These are phyloP conservation scores for Catharus fuscescens DNA, from an alignment of 2,113 vertebrate genomes.

Conservation along the genomic window DNA sequence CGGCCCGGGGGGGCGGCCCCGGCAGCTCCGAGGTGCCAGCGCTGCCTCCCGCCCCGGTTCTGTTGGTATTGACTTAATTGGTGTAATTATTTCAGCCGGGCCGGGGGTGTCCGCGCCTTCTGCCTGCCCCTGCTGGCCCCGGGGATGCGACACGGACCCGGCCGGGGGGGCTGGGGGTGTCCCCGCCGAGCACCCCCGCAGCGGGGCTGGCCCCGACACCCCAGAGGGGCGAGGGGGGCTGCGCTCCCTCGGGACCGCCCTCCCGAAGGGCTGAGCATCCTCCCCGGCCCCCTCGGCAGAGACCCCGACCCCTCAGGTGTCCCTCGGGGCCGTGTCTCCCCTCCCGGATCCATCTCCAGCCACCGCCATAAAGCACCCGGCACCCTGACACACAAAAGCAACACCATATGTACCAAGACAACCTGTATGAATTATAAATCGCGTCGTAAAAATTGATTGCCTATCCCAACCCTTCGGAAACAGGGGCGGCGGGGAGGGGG, in stretches of 20 bases:
- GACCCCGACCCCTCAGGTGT: fast-evolving
- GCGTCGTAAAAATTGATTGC: conserved; percentile 69
- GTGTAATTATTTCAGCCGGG: conserved; percentile 37
- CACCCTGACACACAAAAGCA: conserved; percentile 65
- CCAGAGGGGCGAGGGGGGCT: fast-evolving
- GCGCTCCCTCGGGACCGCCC: fast-evolving
- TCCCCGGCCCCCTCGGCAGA: background rate
- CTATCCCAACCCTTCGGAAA: conserved; percentile 12
- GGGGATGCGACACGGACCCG: background rate
- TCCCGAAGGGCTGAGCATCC: background rate
- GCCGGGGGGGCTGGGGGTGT: background rate
- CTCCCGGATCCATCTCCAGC: background rate
- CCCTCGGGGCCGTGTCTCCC: fast-evolving
- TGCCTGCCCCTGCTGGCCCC: background rate
- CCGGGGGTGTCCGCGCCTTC: background rate
- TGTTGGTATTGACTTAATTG: conserved; percentile 28
- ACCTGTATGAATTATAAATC: conserved; percentile 71
- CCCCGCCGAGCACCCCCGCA: background rate
- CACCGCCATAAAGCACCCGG: conserved; percentile 64
- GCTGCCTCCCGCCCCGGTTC: background rate
- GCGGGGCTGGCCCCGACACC: fast-evolving
- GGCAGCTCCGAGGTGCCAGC: background rate
- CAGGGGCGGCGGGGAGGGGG: background rate
- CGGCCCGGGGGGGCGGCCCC: background rate
- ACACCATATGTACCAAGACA: conserved; percentile 72